phyloP scores from a whole-genome alignment of 2,888 invertebrate genomes.

The Caenorhabditis sulstoni region DNA sequence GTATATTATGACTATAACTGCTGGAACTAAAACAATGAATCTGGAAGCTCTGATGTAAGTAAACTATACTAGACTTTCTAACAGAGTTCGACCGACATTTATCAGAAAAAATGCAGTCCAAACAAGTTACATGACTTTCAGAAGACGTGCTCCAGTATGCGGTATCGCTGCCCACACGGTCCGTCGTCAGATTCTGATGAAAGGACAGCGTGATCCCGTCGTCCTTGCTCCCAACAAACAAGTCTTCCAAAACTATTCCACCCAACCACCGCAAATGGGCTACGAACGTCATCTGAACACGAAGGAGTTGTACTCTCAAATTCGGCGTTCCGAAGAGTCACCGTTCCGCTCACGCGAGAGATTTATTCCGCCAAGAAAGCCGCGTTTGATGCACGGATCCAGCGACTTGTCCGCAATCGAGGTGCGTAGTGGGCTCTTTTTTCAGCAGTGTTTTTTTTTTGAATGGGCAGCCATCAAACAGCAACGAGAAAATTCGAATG shows the following conservation, averaged over 20 bases:
- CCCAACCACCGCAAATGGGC: slow-evolving; percentile 4
- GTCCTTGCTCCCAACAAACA: slow-evolving; percentile 27
- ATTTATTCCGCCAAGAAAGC: slow-evolving; percentile 30
- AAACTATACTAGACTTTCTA: neutral
- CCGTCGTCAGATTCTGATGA: slow-evolving; percentile 32
- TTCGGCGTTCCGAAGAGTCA: slow-evolving; percentile 20
- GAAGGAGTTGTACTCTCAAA: slow-evolving; percentile 36
- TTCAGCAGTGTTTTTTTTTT: too few relatives aligned
- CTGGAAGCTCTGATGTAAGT: slow-evolving; percentile 41
- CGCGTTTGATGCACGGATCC: slow-evolving; percentile 25
- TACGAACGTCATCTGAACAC: neutral
- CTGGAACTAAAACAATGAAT: slow-evolving; percentile 3
- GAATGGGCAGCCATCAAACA: neutral
- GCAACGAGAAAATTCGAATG: neutral
- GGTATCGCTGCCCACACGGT: slow-evolving; percentile 30
- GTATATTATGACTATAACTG: slow-evolving; percentile 13
- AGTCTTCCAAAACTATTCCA: slow-evolving; percentile 15
- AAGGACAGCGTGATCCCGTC: slow-evolving; percentile 7
- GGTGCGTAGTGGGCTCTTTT: slow-evolving; percentile 5
- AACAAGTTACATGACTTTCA: slow-evolving; percentile 11
- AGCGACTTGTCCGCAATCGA: slow-evolving; percentile 48
- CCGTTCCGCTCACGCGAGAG: slow-evolving; percentile 21
- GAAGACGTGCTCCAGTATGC: slow-evolving; percentile 46
- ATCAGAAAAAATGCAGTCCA: neutral
- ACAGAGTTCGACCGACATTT: neutral